Evolutionary conservation across 1,140 invertebrate genomes (phyloP), one percentile per base, ranked within the genome.

Genomic region (Scylla paramamosain): DNA sequence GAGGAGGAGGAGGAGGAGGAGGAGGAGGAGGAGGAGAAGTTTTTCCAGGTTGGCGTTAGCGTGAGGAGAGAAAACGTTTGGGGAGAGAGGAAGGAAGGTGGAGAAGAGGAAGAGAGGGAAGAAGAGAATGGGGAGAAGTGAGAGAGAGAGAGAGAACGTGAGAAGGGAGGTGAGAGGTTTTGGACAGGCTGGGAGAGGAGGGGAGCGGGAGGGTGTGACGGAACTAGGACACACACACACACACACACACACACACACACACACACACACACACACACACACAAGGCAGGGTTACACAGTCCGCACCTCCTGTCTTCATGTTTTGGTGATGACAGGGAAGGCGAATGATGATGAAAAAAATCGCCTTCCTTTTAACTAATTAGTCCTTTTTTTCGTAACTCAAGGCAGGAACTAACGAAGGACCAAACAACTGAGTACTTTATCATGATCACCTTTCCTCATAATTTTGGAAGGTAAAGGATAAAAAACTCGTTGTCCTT

Each of bases 181-280:
- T 39, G 39, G 6, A 39, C 39, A 39, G 39, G 1, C 39, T 39
- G 1, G 6, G 39, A 39, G 39, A 39, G 39, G 39, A 2, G 2
- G 2, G 8, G n/a, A 77, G 67, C 1, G 67, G n/a, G 20, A 59
- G 52, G 52, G 2, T 59, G 1, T 59, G 10, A 59, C 2, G 6
- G 20, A n/a, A 77, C 12, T 16, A 20, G 67, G 67, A n/a, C 12
- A n/a, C n/a, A 77, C 67, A 77, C 67, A 77, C 67, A 77, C 67
- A 77, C 67, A 77, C 67, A 77, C 67, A 77, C 67, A 77, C 67
- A 77, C 67, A 77, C 20, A 77, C 20, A 77, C 67, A 77, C 67
- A 77, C 67, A 77, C 67, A 77, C 20, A 77, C 25, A 77, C 20
- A 77, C 20, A 39, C 39, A 39, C 39, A 39, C 39, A 39, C 39